Base-by-base conservation (phyloP, 2,888 invertebrate species). In the Oscheius myriophilus region DNA sequence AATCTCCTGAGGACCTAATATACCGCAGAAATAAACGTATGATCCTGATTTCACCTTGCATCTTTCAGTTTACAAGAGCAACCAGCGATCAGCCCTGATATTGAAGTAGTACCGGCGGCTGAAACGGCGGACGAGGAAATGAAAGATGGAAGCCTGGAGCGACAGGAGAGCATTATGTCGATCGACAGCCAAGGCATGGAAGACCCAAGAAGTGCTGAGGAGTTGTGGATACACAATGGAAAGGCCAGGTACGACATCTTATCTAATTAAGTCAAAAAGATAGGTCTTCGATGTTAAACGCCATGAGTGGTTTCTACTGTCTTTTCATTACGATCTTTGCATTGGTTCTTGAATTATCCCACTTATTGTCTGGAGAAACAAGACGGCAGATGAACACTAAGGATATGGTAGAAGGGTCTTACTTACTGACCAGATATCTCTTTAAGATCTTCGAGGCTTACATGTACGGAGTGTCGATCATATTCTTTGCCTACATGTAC, bases 401-500 rank as follows among this genome's bases (percentile, higher is more conserved):
- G 52, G 84, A 84, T 58, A 71, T 82, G 71, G 82, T 84, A 23
- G n/a, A n/a, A n/a, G n/a, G n/a, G n/a, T n/a, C n/a, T n/a, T n/a
- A n/a, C n/a, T n/a, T n/a, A n/a, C n/a, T n/a, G n/a, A n/a, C n/a
- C n/a, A n/a, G n/a, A n/a, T n/a, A 11, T 33, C 25, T 46, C 11
- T 53, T 79, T 61, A 52, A 84, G 83, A 74, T 83, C 1, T 84
- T 84, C 43, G 84, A 84, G 0, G 65, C 81, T 11, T 84, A 82
- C 68, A 84, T 84, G 84, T 84, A 84, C 62, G 84, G 83, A 14
- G 67, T 69, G 7, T 76, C 77, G 18, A 72, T 84, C 9, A 25
- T 82, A 2, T 84, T 84, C 72, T 77, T 84, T 49, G 72, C 77
- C 53, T 84, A 84, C 63, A 81, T 82, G 73, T 84, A 84, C 68